Evolutionary conservation across 1,140 invertebrate species (phyloP).

Genomic region (Lanistes nyassanus): DNA sequence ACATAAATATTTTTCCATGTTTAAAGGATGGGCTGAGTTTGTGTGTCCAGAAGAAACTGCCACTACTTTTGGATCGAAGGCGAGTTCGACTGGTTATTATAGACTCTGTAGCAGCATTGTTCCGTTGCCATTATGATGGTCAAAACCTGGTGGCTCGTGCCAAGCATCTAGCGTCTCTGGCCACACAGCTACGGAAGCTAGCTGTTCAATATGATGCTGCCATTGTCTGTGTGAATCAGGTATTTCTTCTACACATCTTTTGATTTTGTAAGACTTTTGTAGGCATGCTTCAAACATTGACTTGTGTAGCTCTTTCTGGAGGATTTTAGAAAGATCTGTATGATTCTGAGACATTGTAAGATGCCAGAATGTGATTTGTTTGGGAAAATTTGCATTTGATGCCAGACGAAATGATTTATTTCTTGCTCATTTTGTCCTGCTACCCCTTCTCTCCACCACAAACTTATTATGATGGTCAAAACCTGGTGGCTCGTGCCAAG

Average conservation of each 20-base stretch:
- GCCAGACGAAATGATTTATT: no score
- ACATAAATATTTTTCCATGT: no score
- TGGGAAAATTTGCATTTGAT: no score
- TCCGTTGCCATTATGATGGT: conserved; percentile 73
- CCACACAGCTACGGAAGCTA: conserved; percentile 71
- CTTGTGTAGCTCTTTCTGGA: no score
- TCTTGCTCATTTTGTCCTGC: no score
- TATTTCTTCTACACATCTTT: conserved; percentile 56
- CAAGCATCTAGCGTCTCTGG: conserved; percentile 73
- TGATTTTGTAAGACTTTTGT: no score
- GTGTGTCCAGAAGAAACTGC: conserved; percentile 72
- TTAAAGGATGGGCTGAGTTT: conserved; percentile 72
- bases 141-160: conserved; percentile 67
- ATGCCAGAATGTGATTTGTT: no score
- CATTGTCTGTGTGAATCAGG: conserved; percentile 81
- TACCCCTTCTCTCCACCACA: no score
- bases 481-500: conserved; percentile 69
- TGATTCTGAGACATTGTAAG: no score
- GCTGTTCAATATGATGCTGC: conserved; percentile 70
- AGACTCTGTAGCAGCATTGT: conserved; percentile 81
- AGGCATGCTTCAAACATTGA: no score
- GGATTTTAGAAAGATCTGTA: no score
- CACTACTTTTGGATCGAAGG: conserved; percentile 65
- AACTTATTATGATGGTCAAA: conserved; percentile 69
- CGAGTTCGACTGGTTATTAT: conserved; percentile 77